Base-by-base conservation (phyloP, 2,113 vertebrate species). In the Fulica atra region DNA sequence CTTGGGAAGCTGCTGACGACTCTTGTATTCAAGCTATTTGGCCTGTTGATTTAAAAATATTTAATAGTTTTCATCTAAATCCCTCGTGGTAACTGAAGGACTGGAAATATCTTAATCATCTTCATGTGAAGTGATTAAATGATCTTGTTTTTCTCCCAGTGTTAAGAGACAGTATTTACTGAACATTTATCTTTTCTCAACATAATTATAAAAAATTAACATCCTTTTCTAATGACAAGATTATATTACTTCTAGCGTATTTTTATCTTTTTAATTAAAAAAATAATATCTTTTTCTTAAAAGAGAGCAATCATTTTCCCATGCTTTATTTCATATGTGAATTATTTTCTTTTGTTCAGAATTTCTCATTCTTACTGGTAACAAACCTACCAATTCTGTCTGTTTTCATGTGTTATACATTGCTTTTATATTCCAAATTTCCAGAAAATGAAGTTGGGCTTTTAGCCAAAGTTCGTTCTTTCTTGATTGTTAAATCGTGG, bases 401-500 rank as follows among this genome's bases (percentile, higher is more conserved):
- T 51, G 5, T 65, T 85, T 94, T 68, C 11, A 71, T 0, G 0
- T 72, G 11, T 72, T 86, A 69, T 71, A 13, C 12, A 25, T 76
- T 53, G 29, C 21, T 82, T 82, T 88, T 69, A 44, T 72, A 73
- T 31, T 90, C 63, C 57, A 3, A 48, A 12, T 90, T 96, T 94
- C 50, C 53, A 44, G 13, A 88, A 92, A 93, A 79, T 73, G 1
- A 70, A 10, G 9, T 83, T 63, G 28, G 46, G 8, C 9, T 83
- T 86, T 57, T 40, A 80, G 36, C 70, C 54, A 90, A 91, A 71
- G 24, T 89, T 95, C 94, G 16, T 44, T 92, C 61, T 76, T 89
- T 85, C 63, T 72, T 90, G 74, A 80, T 88, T 77, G 79, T 92
- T 71, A 93, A 93, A 88, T 82, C 6, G 1, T 63, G 57, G 31